phyloP scores from a whole-genome alignment of 2,888 invertebrate genomes.

The Gasteruption jaculator region DNA sequence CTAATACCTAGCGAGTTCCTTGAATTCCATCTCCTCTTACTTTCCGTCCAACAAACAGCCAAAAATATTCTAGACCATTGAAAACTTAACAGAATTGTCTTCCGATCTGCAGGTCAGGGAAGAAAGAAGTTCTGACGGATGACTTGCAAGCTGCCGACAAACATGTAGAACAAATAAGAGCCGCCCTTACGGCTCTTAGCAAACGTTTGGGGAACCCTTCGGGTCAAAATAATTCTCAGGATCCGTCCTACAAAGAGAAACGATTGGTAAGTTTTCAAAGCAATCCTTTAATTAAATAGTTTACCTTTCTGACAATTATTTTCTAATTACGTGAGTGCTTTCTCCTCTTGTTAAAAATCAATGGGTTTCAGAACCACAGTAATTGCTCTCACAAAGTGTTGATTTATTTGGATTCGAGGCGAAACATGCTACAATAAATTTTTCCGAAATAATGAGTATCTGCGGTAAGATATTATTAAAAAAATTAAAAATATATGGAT shows the following conservation, averaged over 20 bases:
- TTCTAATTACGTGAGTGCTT: background rate
- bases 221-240: conserved; percentile 54
- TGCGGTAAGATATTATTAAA: no score
- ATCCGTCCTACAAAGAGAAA: conserved; percentile 65
- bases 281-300: background rate
- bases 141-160: conserved; percentile 79
- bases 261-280: conserved; percentile 55
- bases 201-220: conserved; percentile 56
- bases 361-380: no score
- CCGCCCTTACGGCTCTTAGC: conserved; percentile 63
- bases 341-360: background rate
- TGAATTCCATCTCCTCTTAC: no score
- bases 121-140: conserved; percentile 77
- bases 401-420: no score
- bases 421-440: no score
- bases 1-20: no score
- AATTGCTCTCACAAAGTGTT: no score
- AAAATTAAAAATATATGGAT: no score
- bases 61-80: no score
- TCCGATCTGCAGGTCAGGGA: conserved; percentile 75
- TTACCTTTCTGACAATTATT: background rate
- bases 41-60: no score
- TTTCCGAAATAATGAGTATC: no score
- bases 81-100: no score
- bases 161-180: conserved; percentile 74